A percentile compares a stretch with the other conserved stretches of the same genome.
These are phyloP conservation scores for Porites rus DNA, from an alignment of 92 coral and sea anemone species.

Conservation along the genomic window DNA sequence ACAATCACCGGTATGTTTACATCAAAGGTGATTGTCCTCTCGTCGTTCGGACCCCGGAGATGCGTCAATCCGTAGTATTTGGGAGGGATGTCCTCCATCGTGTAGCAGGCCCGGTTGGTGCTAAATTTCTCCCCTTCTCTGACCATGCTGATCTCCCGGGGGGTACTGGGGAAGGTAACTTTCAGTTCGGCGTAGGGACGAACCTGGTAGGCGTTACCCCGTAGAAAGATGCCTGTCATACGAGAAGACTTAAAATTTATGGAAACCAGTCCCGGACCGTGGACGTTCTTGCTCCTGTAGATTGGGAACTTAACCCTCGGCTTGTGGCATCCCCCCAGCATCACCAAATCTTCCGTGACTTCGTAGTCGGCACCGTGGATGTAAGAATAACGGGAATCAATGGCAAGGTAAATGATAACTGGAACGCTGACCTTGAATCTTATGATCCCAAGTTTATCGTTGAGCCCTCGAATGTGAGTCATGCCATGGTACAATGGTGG, in stretches of 20 bases:
- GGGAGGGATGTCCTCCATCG: slow-evolving; percentile 86
- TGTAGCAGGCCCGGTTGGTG: slow-evolving; percentile 81
- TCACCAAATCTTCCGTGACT: slow-evolving; percentile 68
- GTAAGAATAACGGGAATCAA: slow-evolving; percentile 83
- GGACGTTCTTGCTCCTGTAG: slow-evolving; percentile 72
- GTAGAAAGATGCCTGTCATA: slow-evolving; percentile 85
- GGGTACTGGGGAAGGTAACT: slow-evolving; percentile 53
- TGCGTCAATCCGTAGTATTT: slow-evolving; percentile 92
- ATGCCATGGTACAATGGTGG: slow-evolving; percentile 90
- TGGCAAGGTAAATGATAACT: slow-evolving; percentile 80
- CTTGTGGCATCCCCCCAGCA: slow-evolving; percentile 83
- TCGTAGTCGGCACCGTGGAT: slow-evolving; percentile 77
- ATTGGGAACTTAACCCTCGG: slow-evolving; percentile 71
- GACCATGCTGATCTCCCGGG: slow-evolving; percentile 80
- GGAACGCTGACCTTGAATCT: slow-evolving; percentile 76
- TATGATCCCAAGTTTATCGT: slow-evolving; percentile 78
- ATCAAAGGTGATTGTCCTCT: slow-evolving; percentile 43
- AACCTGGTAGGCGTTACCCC: slow-evolving; percentile 71
- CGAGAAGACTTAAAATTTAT: slow-evolving; percentile 62
- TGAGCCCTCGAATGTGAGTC: slow-evolving; percentile 92
- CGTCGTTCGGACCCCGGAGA: slow-evolving; percentile 74
- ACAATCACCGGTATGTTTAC: slow-evolving; percentile 77
- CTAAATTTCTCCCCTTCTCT: slow-evolving; percentile 94
- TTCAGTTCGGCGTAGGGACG: slow-evolving; percentile 79
- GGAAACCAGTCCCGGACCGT: slow-evolving; percentile 78